phyloP scores from a whole-genome alignment of 2,113 vertebrate genomes.

The Barnardius zonarius region DNA sequence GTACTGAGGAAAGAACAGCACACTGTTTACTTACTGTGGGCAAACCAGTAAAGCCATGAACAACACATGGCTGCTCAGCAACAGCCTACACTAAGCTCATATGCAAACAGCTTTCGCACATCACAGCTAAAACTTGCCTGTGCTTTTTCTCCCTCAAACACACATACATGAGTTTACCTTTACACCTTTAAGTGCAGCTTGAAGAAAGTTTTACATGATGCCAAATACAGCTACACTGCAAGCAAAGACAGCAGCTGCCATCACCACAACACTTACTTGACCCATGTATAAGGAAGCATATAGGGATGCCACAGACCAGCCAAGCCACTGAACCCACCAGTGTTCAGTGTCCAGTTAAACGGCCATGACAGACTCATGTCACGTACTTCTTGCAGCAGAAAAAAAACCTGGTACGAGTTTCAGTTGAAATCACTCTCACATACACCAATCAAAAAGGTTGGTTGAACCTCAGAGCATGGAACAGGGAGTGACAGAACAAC shows the following conservation, averaged over 20 bases:
- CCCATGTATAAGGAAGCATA: background rate
- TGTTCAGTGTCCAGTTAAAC: background rate
- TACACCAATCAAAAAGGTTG: background rate
- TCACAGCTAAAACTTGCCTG: background rate
- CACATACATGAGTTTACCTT: background rate
- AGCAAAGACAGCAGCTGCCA: background rate
- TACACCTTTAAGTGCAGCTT: background rate
- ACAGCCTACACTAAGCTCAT: fast-evolving
- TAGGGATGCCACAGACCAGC: background rate
- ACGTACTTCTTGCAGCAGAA: background rate
- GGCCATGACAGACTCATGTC: background rate
- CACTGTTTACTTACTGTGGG: background rate
- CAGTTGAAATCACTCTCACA: background rate
- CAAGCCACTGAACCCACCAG: background rate
- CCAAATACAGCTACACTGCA: background rate
- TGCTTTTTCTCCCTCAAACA: background rate
- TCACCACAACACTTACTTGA: fast-evolving
- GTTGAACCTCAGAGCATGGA: background rate
- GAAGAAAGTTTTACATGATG: background rate
- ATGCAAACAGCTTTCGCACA: background rate
- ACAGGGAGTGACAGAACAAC: background rate
- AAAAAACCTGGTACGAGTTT: background rate
- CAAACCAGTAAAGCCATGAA: background rate
- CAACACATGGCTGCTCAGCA: background rate
- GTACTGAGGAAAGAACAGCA: background rate